phyloP scores from a whole-genome alignment of 2,797 vertebrate species.

The Pseudochirops cupreus region DNA sequence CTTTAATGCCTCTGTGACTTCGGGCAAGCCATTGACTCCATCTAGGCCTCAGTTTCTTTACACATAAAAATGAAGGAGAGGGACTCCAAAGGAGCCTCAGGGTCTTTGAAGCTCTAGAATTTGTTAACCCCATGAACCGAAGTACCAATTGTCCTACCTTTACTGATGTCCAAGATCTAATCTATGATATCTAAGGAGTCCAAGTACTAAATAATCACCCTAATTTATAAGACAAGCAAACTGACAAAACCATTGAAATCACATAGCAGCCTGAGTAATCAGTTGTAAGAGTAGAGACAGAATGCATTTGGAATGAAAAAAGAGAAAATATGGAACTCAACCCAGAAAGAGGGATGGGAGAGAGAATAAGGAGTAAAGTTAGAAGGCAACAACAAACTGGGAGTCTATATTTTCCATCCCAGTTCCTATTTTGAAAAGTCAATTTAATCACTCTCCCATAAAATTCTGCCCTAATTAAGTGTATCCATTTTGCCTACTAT shows the following conservation, averaged over 20 bases:
- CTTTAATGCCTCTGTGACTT: neutral
- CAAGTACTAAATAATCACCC: constrained; percentile 30
- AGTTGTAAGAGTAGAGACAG: neutral
- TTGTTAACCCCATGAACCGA: neutral
- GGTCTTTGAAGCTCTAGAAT: neutral
- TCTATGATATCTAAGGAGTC: neutral
- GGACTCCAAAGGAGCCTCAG: neutral
- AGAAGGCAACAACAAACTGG: constrained; percentile 50
- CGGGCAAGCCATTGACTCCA: neutral
- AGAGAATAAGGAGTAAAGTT: constrained; percentile 37
- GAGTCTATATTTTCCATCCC: neutral
- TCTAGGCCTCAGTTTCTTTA: neutral
- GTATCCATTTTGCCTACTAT: constrained; percentile 72
- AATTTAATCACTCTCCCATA: constrained; percentile 49
- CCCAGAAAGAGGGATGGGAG: neutral
- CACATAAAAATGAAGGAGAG: neutral
- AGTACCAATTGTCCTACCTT: neutral
- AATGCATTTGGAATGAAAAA: neutral
- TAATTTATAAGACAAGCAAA: neutral
- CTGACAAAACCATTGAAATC: neutral
- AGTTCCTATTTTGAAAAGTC: constrained; percentile 60
- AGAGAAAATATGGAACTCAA: neutral
- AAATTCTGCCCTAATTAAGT: constrained; percentile 80
- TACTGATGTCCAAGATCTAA: neutral
- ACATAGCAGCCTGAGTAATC: constrained; percentile 15